Base-by-base conservation (phyloP, 2,888 invertebrate species). In the Neoaliturus tenellus region DNA sequence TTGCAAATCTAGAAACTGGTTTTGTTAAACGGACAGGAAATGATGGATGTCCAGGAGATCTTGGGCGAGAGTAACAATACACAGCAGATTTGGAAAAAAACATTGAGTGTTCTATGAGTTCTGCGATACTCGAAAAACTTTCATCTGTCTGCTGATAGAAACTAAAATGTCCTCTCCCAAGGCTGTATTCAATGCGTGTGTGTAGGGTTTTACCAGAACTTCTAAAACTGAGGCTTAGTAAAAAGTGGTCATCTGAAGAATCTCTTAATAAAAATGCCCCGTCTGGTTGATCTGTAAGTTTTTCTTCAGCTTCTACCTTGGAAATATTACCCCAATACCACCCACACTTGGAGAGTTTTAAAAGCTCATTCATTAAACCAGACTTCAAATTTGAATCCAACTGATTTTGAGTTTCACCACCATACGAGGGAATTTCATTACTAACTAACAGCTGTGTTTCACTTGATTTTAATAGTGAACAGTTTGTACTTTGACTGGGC, bases 241-340 rank as follows among this genome's bases (percentile, higher is more conserved):
- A 92, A 88, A 95, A 93, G 85, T 93, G 92, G 87, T 93, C 93
- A 82, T 95, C 94, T 25, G 95, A 94, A 2, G 95, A 95, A 89
- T 96, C 86, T 3, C 86, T 55, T 5, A 96, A 94, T 84, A 96
- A 90, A 90, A 96, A 96, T 17, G 95, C 93, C 44, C 96, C 96
- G 88, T 96, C 95, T 8, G 95, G 94, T 89, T 94, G 94, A 85
- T 93, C 93, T 75, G 92, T 90, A 39, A 96, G 90, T 88, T 94
- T 94, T 82, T 93, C 92, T 89, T 96, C 95, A 0, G 96, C 95
- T 89, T 95, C 95, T 48, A 92, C 92, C 86, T 95, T 92, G 0
- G 94, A 93, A 87, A 96, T 93, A 80, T 95, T 94, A 20, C 96
- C 96, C 96, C 96, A 97, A 89, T 96, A 96, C 96, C 96, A 96